Evolutionary conservation across 2,888 invertebrate genomes (phyloP), one percentile per base, ranked within the genome.

Genomic region (Scaeva pyrastri): DNA sequence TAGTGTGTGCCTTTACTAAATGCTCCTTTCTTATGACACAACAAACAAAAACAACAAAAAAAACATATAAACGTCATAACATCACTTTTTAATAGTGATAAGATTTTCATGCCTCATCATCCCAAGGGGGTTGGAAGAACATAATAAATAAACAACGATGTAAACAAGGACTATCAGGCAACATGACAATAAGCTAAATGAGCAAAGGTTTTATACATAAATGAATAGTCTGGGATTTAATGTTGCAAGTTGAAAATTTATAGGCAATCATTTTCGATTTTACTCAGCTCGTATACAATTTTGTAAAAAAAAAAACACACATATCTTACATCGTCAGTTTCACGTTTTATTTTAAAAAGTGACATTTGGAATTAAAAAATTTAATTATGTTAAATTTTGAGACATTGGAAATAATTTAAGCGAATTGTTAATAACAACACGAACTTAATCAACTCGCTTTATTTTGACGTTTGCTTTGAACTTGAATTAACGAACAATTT

Each of bases 121-220:
- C 82, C 82, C 86, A 45, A 74, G 78, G 82, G 86, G 71, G 70
- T 82, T 86, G 74, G 58, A 71, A 12, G 52, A 50, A 50, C 48
- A 77, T 74, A 77, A 82, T 82, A 86, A 86, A 86, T 86, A 86
- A 86, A 86, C 82, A 82, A 82, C 82, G 78, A 82, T 86, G 86
- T 86, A 86, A 86, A 86, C 86, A 86, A 86, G 82, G 77, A 74
- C 82, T 81, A 77, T 70, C 48, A 76, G 62, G 31, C 31, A 1
- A 31, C 8, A 66, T n/a, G 75, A 79, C 71, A 55, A 80, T 79
- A 71, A 80, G 80, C 71, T 68, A 76, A 72, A 83, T 66, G 76
- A 71, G 41, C 58, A 70, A 68, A 58, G 55, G 41, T 52, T 66
- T 60, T 19, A 14, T 31, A 19, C 52, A 11, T 6, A 31, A 5